Conservation (phyloP, 2,797 vertebrate species). For the Sparidentex hasta region DNA sequence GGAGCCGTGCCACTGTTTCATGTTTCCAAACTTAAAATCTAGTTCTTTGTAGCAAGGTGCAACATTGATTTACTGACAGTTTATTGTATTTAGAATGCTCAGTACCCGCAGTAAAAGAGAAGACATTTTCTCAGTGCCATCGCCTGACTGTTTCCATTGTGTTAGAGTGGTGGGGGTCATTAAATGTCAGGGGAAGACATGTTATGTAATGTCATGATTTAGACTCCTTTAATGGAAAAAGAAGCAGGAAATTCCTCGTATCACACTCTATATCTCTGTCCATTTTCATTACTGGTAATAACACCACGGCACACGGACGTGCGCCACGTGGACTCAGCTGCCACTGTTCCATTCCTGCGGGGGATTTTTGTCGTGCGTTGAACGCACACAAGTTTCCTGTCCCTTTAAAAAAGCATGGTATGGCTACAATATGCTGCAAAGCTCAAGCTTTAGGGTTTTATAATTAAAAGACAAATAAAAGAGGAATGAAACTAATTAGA, state of each 20-base stretch:
- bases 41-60: slow-evolving; percentile 9
- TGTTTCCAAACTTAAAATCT: slow-evolving; percentile 44
- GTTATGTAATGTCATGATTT: slow-evolving; percentile 66
- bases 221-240: slow-evolving; percentile 58
- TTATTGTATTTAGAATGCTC: slow-evolving; percentile 14
- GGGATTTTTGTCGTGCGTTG: background rate
- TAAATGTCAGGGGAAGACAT: slow-evolving; percentile 54
- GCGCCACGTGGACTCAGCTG: background rate
- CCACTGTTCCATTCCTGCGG: background rate
- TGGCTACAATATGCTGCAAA: background rate
- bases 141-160: slow-evolving; percentile 48
- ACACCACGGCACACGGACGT: background rate
- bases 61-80: slow-evolving; percentile 21
- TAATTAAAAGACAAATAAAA: background rate
- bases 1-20: slow-evolving; percentile 65
- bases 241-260: slow-evolving; percentile 54
- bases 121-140: background rate
- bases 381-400: background rate
- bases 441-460: background rate
- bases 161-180: slow-evolving; percentile 53
- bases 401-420: background rate
- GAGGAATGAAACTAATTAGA: background rate
- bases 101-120: background rate
- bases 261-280: slow-evolving; percentile 36
- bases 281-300: slow-evolving; percentile 21